These are phyloP conservation scores for Escarpia spicata DNA, from an alignment of 2,888 invertebrate genomes.

Conservation along the genomic window DNA sequence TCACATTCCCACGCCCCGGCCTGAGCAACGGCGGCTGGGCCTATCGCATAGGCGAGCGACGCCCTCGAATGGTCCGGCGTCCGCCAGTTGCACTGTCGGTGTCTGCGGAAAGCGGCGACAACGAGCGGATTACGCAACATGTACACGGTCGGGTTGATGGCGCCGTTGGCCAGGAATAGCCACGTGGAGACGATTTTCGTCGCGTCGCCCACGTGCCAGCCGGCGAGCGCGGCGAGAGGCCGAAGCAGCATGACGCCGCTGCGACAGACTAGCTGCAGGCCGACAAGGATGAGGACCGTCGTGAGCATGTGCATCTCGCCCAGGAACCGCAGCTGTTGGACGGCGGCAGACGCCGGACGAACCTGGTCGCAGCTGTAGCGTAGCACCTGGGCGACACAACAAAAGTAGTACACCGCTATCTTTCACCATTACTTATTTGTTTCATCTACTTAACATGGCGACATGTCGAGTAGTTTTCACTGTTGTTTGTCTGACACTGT, in stretches of 20 bases:
- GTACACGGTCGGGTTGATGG: neutral
- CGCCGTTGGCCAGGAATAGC: neutral
- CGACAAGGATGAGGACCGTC: neutral
- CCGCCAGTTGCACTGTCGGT: neutral
- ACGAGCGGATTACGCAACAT: neutral
- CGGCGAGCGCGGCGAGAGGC: neutral
- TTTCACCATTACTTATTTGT: too few relatives aligned
- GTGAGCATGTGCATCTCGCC: slow-evolving; percentile 4
- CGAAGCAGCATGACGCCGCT: neutral
- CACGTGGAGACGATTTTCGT: neutral
- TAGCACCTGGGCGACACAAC: neutral
- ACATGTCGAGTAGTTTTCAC: too few relatives aligned
- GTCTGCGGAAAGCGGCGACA: neutral
- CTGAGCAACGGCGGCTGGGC: neutral
- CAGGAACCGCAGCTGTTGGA: neutral
- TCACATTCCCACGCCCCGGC: neutral
- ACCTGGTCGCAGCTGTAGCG: neutral
- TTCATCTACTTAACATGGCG: too few relatives aligned
- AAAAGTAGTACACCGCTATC: neutral
- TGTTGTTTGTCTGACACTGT: too few relatives aligned
- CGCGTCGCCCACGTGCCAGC: neutral
- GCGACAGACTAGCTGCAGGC: neutral
- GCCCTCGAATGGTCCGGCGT: neutral
- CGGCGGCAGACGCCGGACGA: neutral
- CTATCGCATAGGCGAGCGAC: neutral